Conservation (phyloP, 2,888 invertebrate species). For the Ephialtes manifestator region DNA sequence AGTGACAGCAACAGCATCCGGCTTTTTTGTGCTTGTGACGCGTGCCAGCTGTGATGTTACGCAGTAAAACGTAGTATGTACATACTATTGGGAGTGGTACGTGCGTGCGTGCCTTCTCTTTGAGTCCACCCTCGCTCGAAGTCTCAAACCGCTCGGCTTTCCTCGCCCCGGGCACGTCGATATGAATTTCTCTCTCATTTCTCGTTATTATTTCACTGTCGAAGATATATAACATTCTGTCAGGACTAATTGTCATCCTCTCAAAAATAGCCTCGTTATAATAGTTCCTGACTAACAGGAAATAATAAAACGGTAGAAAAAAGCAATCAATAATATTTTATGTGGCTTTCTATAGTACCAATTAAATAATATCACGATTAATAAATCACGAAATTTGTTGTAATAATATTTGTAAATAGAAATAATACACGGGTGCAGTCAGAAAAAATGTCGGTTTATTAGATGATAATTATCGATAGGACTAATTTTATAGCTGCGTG, state of each 20-base stretch:
- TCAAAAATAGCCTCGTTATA: slow-evolving; percentile 7
- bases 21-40: slow-evolving; percentile 58
- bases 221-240: slow-evolving; percentile 38
- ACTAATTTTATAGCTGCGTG: too few species aligned
- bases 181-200: slow-evolving; percentile 48
- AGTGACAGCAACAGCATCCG: slow-evolving; percentile 59
- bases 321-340: background rate
- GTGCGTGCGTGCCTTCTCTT: slow-evolving; percentile 34
- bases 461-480: too few species aligned
- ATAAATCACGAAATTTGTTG: too few species aligned
- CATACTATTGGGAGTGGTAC: background rate
- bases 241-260: slow-evolving; percentile 40
- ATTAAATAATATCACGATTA: too few species aligned
- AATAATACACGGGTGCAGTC: too few species aligned
- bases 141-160: slow-evolving; percentile 53
- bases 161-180: slow-evolving; percentile 59
- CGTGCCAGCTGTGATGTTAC: slow-evolving; percentile 66
- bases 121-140: slow-evolving; percentile 62
- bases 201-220: slow-evolving; percentile 60
- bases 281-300: background rate
- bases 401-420: too few species aligned
- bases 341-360: too few species aligned
- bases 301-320: background rate
- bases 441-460: too few species aligned
- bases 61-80: slow-evolving; percentile 20